Conservation (phyloP, 2,888 invertebrate genomes). For the Caenorhabditis angaria region DNA sequence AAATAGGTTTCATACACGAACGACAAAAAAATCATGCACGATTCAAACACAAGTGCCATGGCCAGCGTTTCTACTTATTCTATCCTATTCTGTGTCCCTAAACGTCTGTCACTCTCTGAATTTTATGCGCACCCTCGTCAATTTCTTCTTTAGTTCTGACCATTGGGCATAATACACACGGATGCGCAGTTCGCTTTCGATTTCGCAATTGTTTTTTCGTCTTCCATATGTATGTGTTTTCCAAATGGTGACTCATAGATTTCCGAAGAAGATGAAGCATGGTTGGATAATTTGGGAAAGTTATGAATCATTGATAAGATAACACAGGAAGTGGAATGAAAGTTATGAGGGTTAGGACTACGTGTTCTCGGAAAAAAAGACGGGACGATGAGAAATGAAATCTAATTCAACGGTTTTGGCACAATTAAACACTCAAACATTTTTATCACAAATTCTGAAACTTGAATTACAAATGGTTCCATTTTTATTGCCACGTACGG, state of each 20-base stretch:
- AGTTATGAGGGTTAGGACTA: no score
- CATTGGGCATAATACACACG: neutral
- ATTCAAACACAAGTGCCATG: slow-evolving; percentile 4
- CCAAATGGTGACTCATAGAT: no score
- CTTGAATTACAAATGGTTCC: no score
- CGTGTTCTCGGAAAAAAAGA: no score
- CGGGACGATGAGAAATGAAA: no score
- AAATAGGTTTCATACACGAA: slow-evolving; percentile 4
- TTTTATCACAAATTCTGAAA: no score
- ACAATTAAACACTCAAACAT: no score
- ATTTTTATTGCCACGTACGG: no score
- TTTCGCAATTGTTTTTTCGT: neutral
- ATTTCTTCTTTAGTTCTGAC: neutral
- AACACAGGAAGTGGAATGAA: neutral
- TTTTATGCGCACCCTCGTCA: neutral
- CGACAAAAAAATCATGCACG: slow-evolving; percentile 4
- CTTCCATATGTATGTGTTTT: no score
- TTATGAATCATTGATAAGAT: neutral
- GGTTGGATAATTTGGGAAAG: neutral
- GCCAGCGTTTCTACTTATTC: neutral
- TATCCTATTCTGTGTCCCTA: neutral
- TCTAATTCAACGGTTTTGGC: no score
- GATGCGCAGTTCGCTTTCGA: slow-evolving; percentile 1
- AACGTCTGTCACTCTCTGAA: neutral
- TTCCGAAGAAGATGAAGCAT: neutral